These are phyloP conservation scores for Styela plicata DNA, from an alignment of 23 tunicate species.

Conservation along the genomic window DNA sequence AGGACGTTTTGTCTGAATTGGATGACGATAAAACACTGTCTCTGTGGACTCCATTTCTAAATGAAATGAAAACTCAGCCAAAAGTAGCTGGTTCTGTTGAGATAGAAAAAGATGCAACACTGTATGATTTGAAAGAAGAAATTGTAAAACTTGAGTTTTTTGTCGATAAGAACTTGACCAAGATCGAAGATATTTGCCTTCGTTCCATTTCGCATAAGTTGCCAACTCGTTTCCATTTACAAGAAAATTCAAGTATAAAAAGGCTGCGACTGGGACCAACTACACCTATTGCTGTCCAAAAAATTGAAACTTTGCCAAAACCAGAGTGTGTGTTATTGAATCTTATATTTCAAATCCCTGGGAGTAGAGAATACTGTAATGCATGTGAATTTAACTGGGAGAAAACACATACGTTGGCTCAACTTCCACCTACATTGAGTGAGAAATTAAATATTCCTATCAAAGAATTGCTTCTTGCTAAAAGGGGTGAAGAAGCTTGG, in stretches of 20 bases:
- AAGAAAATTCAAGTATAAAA: conserved; percentile 22
- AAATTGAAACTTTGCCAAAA: background rate
- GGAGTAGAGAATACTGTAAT: conserved; percentile 1
- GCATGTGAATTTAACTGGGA: conserved; percentile 21
- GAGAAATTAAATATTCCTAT: conserved; percentile 2
- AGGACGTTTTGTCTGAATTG: background rate
- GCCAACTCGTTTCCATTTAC: conserved; percentile 26
- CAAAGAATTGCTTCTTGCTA: conserved; percentile 13
- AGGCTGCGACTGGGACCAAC: conserved; percentile 18
- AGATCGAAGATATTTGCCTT: conserved; percentile 16
- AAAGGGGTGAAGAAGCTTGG: conserved; percentile 23
- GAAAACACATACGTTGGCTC: background rate
- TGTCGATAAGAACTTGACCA: background rate
- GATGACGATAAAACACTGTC: conserved; percentile 3
- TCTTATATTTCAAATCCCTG: conserved; percentile 2
- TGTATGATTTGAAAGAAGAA: conserved; percentile 10
- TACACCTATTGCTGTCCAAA: conserved; percentile 15
- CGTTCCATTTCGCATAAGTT: conserved; percentile 23
- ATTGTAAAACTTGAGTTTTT: conserved; percentile 5
- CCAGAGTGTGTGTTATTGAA: background rate
- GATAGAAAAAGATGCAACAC: conserved; percentile 15
- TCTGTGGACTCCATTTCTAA: conserved; percentile 8
- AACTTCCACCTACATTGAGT: background rate
- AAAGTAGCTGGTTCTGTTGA: background rate
- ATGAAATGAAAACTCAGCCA: conserved; percentile 2